phyloP scores from a whole-genome alignment of 2,888 invertebrate genomes.

The Leptopilina myrica region DNA sequence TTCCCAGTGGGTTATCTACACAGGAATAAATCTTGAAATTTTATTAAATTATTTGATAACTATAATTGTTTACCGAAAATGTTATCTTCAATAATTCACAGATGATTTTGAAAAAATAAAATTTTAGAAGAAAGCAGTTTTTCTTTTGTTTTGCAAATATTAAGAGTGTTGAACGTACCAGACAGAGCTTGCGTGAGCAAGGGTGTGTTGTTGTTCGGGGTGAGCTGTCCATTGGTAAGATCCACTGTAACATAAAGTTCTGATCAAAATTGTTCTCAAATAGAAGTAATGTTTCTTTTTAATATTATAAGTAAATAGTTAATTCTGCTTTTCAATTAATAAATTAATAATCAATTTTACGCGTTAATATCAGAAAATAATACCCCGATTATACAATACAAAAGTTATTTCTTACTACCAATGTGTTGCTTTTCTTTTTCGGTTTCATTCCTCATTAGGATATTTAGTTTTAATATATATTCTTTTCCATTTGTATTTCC shows the following conservation, averaged over 20 bases:
- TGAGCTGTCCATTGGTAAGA: conserved; percentile 96
- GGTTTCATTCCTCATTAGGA: background rate
- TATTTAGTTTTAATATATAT: background rate
- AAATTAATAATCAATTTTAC: conserved; percentile 1
- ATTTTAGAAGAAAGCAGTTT: conserved; percentile 6
- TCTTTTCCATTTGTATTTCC: background rate
- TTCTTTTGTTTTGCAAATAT: background rate
- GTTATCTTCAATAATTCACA: background rate
- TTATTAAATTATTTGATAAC: no score
- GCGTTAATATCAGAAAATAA: conserved; percentile 45
- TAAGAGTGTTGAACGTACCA: conserved; percentile 82
- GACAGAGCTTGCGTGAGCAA: conserved; percentile 96
- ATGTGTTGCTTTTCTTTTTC: conserved; percentile 68
- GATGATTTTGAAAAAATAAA: no score
- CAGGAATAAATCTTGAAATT: no score
- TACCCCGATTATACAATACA: conserved; percentile 43
- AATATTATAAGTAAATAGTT: conserved; percentile 39
- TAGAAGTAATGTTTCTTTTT: conserved; percentile 62
- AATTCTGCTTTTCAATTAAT: no score
- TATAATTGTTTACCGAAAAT: no score
- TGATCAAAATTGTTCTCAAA: conserved; percentile 80
- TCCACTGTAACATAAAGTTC: conserved; percentile 90
- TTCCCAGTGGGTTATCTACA: no score
- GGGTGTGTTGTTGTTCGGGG: conserved; percentile 97
- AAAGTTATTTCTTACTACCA: conserved; percentile 56